Base-by-base conservation (phyloP, 2,888 invertebrate genomes). In the Cerceris ruficornis region DNA sequence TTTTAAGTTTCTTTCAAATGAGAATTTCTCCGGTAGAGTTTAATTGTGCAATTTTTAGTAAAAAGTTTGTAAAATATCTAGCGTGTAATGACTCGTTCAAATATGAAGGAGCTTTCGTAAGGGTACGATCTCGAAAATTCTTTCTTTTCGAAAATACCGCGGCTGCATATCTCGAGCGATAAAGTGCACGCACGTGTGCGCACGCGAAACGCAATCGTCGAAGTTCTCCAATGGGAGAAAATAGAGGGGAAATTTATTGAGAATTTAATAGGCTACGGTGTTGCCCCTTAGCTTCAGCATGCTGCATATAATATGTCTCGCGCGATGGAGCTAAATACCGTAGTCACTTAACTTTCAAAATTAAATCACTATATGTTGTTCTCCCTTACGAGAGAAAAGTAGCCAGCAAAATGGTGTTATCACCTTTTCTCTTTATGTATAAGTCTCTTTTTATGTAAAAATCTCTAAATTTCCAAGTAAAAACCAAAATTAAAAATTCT, bases 231-330 rank as follows among this genome's bases (percentile, higher is more conserved):
- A 28, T 28, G 42, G n/a, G 41, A 59, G 5, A 6, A 59, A 59
- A 41, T 42, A 42, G 14, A n/a, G 49, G 11, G 50, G 11, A 43
- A 49, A 9, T 67, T 41, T 66, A 60, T 59, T 13, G 54, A 15
- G 49, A 52, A 9, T 67, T 41, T 66, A 60, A 58, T 28, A 41
- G 49, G 8, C 46, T 50, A n/a, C 6, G 15, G 57, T 13, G 41
- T 59, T 58, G 39, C 49, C 52, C 17, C n/a, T 69, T 66, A 43
- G 15, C 49, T 28, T 8, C 50, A 17, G 8, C 17, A n/a, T 13
- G 58, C 46, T 49, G 58, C n/a, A 14, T 8, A 39, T 70, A 50
- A 7, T 46, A 8, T 13, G 8, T 46, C 46, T 46, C 46, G 13
- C 8, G 5, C 8, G 9, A 8, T 8, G 8, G 46, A 11, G 5